Evolutionary conservation across 2,797 vertebrate species (phyloP), one percentile per base, ranked within the genome.

Genomic region (Heliangelus exortis): DNA sequence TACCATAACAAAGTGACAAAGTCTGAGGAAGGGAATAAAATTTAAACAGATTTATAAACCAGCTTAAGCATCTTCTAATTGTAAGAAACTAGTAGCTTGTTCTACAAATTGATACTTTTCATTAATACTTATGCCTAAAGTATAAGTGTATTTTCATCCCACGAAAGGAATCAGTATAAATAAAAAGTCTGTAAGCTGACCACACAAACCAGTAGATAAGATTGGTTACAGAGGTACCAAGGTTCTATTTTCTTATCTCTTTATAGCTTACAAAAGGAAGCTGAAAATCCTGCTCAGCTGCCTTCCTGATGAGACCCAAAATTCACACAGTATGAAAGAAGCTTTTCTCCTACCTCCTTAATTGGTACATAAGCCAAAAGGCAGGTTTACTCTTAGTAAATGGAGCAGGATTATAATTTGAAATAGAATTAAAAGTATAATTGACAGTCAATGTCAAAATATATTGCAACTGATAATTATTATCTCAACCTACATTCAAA

Each of bases 171-270:
- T 53, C n/a, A 47, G 10, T 68, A 11, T 7, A 61, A 71, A 2
- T 39, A 67, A 18, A 20, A 66, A 20, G 34, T 54, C 21, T 22
- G 18, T 12, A 15, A 75, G 54, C 41, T 87, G 12, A 43, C 63
- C 15, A 14, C 2, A 2, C 23, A 73, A 65, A 29, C 10, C 1
- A 2, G 11, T 4, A 0, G 6, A 21, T 43, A 54, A 77, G n/a
- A 18, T 9, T 50, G 20, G 5, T 50, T 23, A 50, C 48, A 50
- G 53, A 73, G n/a, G 48, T 50, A 22, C 48, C 48, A 50, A 50
- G 48, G 48, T 22, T 23, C 48, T 23, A 7, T 25, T 50, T 50
- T 50, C 48, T 23, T 12, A 50, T 48, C 11, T 33, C 19, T 63
- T 41, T 16, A 39, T 16, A 39, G 47, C 43, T 83, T 22, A 58